Evolutionary conservation across 2,797 vertebrate species (phyloP).

Genomic region (Phaenicophaeus curvirostris): DNA sequence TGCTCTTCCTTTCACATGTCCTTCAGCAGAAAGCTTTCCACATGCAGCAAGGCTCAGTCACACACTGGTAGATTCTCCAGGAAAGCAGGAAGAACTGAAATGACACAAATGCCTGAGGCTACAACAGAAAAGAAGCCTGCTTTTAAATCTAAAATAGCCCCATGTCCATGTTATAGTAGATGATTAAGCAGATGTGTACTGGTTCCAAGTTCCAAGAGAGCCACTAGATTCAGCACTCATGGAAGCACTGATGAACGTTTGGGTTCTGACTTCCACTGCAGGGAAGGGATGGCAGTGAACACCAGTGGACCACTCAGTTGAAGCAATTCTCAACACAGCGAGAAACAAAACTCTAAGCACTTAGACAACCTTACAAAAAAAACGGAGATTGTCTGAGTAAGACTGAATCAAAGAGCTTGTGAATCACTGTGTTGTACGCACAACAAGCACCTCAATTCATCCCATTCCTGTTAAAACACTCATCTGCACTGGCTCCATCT

Average conservation of each 20-base stretch:
- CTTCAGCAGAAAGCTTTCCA: background rate
- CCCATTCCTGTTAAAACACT: background rate
- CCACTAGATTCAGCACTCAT: background rate
- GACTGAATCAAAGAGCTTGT: background rate
- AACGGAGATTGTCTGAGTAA: background rate
- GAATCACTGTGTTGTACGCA: background rate
- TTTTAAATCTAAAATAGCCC: background rate
- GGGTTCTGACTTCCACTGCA: background rate
- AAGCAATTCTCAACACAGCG: background rate
- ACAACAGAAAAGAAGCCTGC: background rate
- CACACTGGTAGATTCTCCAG: background rate
- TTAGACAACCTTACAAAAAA: background rate
- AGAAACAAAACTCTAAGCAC: background rate
- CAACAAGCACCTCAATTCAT: background rate
- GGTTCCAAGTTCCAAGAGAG: background rate
- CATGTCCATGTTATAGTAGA: background rate
- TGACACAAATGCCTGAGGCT: background rate
- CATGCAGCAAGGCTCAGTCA: background rate
- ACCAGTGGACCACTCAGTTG: fast-evolving
- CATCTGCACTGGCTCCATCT: background rate
- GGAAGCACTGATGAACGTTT: fast-evolving
- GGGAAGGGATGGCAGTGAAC: background rate
- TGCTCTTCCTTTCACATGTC: background rate
- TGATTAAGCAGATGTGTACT: background rate
- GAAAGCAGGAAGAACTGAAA: background rate